Evolutionary conservation across 2,888 invertebrate species (phyloP).

Genomic region (Spatulosminthurus flaviceps): DNA sequence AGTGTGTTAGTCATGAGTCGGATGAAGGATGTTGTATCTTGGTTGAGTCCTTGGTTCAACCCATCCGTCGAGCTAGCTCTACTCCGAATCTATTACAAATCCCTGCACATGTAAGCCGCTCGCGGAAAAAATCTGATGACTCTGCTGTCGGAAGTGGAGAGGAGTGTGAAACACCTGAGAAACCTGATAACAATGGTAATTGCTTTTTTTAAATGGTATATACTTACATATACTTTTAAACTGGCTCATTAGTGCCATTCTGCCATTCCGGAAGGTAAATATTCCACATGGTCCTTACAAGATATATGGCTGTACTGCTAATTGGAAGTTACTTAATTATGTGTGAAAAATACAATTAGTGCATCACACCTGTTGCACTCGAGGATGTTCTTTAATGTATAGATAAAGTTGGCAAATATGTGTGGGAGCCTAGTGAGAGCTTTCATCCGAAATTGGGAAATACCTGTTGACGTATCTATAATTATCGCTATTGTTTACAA

Average conservation of each 20-base stretch:
- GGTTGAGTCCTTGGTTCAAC: slow-evolving; percentile 32
- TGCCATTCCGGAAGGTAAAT: no score
- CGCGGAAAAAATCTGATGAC: slow-evolving; percentile 62
- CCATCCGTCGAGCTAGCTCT: slow-evolving; percentile 60
- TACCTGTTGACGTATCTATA: not conserved
- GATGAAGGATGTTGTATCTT: slow-evolving; percentile 60
- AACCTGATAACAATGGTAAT: slow-evolving; percentile 51
- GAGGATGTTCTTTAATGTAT: no score
- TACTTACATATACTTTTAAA: not conserved
- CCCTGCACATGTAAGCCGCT: slow-evolving; percentile 54
- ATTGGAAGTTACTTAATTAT: no score
- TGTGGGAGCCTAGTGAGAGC: slow-evolving; percentile 42
- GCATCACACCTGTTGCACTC: no score
- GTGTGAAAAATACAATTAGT: no score
- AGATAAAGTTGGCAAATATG: slow-evolving; percentile 42
- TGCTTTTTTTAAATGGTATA: not conserved
- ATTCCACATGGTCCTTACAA: no score
- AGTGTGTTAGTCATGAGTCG: slow-evolving; percentile 59
- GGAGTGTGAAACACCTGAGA: slow-evolving; percentile 59
- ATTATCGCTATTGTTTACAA: not conserved
- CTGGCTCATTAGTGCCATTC: no score
- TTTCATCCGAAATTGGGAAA: not conserved
- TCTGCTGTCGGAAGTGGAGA: slow-evolving; percentile 62
- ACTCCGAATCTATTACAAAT: slow-evolving; percentile 62
- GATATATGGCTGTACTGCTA: no score